Conservation (phyloP, 2,113 vertebrate species). For the Dromaius novaehollandiae region DNA sequence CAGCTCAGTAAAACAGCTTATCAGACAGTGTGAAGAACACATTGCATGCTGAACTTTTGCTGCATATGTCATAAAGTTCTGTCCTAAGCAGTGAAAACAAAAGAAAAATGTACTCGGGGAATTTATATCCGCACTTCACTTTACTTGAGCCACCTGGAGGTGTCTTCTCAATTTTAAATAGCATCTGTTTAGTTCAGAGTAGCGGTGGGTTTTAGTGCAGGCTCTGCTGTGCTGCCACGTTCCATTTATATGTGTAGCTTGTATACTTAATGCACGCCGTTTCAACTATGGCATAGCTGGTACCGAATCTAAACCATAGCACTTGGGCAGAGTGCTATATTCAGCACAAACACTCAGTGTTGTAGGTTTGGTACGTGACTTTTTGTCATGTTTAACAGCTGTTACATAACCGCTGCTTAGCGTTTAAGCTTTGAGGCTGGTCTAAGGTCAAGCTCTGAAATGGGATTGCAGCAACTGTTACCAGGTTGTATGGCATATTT, state of each 20-base stretch:
- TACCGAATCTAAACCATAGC: fast-evolving
- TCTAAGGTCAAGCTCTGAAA: background rate
- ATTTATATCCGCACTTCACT: background rate
- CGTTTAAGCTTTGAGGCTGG: background rate
- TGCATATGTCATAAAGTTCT: background rate
- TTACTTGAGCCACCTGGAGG: fast-evolving
- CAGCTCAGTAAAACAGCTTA: background rate
- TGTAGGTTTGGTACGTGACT: background rate
- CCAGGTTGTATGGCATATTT: background rate
- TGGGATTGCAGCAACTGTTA: background rate
- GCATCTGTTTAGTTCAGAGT: fast-evolving
- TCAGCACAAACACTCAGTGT: background rate
- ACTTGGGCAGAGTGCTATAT: background rate
- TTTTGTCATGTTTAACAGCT: background rate
- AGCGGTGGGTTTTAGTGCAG: background rate
- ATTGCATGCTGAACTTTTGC: fast-evolving
- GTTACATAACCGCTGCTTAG: background rate
- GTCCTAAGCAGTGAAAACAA: background rate
- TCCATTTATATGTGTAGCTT: background rate
- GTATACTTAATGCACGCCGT: fast-evolving
- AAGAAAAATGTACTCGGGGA: background rate
- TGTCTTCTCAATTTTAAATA: background rate
- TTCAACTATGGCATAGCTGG: background rate
- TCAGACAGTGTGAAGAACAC: background rate
- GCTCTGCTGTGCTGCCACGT: fast-evolving